Evolutionary conservation across 2,113 vertebrate genomes (phyloP).

Genomic region (Stercorarius parasiticus): DNA sequence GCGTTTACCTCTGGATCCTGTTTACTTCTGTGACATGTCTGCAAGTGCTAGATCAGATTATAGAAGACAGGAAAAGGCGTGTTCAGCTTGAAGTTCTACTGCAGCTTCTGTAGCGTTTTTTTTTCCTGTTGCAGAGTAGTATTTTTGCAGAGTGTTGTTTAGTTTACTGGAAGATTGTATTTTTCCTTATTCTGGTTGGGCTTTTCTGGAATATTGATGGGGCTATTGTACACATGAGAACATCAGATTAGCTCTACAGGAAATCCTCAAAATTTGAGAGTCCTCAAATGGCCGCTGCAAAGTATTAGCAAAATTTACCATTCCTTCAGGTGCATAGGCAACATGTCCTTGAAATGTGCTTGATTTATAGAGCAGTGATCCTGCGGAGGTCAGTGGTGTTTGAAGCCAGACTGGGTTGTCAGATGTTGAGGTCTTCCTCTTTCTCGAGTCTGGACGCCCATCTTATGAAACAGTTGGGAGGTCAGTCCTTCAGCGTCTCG

Average conservation of each 20-base stretch:
- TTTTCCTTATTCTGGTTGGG: neutral
- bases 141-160: neutral
- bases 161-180: neutral
- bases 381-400: neutral
- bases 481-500: neutral
- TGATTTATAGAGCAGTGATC: neutral
- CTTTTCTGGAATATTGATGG: neutral
- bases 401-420: neutral
- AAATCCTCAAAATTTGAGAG: neutral
- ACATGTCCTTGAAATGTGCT: neutral
- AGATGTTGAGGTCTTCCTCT: neutral
- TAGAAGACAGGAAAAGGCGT: constrained; percentile 67
- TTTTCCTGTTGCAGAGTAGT: neutral
- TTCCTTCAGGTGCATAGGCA: neutral
- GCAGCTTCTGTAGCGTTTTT: neutral
- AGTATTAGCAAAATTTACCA: neutral
- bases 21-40: constrained; percentile 13
- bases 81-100: constrained; percentile 10
- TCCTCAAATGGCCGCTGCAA: neutral
- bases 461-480: neutral
- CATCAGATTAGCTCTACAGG: neutral
- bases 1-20: constrained; percentile 30
- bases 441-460: neutral
- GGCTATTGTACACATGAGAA: neutral
- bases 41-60: constrained; percentile 57